A percentile compares a stretch with the other conserved stretches of the same genome.
phyloP scores from a whole-genome alignment of 2,113 vertebrate species.

The Labeo rohita region DNA sequence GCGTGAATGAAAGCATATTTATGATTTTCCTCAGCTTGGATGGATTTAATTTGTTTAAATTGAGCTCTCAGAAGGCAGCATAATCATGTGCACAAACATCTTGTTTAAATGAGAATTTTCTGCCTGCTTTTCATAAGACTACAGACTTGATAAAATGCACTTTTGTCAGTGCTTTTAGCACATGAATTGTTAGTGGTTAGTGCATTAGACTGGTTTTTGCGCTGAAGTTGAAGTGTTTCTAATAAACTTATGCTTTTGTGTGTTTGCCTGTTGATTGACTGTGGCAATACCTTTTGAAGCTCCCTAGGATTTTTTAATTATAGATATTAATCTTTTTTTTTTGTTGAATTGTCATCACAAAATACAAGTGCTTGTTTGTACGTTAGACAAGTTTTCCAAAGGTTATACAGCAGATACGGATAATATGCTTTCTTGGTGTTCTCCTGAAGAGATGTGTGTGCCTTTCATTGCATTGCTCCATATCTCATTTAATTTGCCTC shows the following conservation, averaged over 20 bases:
- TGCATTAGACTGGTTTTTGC: not conserved
- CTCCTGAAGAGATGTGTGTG: not conserved
- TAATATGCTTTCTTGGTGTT: conserved; percentile 20
- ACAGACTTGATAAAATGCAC: not conserved
- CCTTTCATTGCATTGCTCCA: not conserved
- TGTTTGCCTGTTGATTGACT: not conserved
- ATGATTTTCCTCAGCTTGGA: not conserved
- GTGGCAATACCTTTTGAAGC: not conserved
- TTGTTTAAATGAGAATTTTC: not conserved
- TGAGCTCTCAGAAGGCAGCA: not conserved
- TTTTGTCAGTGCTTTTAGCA: not conserved
- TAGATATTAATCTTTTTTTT: not conserved
- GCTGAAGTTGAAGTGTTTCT: not conserved
- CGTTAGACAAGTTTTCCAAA: not conserved
- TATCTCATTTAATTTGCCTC: conserved; percentile 26
- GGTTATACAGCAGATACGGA: not conserved
- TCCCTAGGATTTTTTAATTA: not conserved
- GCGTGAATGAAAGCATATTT: not conserved
- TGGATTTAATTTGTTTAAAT: not conserved
- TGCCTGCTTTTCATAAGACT: not conserved
- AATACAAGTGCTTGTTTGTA: not conserved
- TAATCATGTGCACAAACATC: not conserved
- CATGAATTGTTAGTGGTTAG: not conserved
- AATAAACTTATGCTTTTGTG: not conserved
- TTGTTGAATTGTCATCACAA: not conserved